Conservation (phyloP, 2,113 vertebrate species). For the Bostrychus sinensis region DNA sequence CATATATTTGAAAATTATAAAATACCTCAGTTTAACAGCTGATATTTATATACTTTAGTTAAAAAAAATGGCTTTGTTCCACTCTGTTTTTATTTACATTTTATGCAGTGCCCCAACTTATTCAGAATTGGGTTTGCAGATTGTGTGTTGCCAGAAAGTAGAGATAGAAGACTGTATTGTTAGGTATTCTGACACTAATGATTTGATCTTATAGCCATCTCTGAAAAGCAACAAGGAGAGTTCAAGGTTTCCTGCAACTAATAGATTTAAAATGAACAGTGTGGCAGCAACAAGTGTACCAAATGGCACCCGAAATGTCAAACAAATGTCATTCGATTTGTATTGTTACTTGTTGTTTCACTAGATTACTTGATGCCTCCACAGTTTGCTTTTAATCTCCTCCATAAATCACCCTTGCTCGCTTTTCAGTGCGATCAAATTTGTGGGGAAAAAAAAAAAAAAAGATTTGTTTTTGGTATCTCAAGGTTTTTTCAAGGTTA, state of each 20-base stretch:
- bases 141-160: conserved; percentile 31
- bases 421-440: conserved; percentile 22
- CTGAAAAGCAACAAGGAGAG: conserved; percentile 33
- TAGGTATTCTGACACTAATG: not conserved
- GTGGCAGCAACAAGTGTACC: conserved; percentile 49
- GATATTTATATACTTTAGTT: too few relatives aligned
- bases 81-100: too few relatives aligned
- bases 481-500: conserved; percentile 59
- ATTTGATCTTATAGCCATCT: conserved; percentile 15
- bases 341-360: conserved; percentile 39
- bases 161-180: not conserved
- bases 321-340: conserved; percentile 74
- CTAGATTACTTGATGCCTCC: conserved; percentile 43
- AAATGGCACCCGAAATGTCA: conserved; percentile 70
- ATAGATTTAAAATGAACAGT: conserved; percentile 61
- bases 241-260: conserved; percentile 51
- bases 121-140: too few relatives aligned
- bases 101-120: too few relatives aligned
- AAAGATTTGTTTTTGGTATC: conserved; percentile 26
- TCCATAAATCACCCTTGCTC: conserved; percentile 30
- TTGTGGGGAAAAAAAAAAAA: too few relatives aligned
- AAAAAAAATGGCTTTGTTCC: too few relatives aligned
- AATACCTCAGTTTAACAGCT: too few relatives aligned
- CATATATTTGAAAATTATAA: too few relatives aligned
- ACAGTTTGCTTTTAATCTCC: conserved; percentile 33